Conservation (phyloP, 2,797 vertebrate species). For the Xerus rutilus region DNA sequence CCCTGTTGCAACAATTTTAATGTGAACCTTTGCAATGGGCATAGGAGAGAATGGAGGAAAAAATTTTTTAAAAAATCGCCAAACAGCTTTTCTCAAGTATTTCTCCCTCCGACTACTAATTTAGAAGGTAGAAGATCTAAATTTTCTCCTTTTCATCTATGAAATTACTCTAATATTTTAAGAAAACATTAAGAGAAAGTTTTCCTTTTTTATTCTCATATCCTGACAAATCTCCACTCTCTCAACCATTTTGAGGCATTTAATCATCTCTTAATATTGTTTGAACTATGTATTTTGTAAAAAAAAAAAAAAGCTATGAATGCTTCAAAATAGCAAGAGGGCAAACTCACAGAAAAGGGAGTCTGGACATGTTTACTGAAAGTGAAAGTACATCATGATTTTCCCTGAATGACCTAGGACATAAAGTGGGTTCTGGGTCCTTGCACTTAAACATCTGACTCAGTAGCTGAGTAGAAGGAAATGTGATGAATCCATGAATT, state of each 20-base stretch:
- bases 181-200: not conserved
- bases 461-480: not conserved
- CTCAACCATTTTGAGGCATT: not conserved
- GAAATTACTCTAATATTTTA: not conserved
- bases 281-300: not conserved
- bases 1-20: not conserved
- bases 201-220: not conserved
- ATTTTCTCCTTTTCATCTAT: constrained; percentile 15
- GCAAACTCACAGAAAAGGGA: not conserved
- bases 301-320: not conserved
- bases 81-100: not conserved
- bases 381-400: not conserved
- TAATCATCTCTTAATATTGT: not conserved
- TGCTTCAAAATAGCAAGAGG: not conserved
- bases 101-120: not conserved
- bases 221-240: not conserved
- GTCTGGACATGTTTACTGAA: not conserved
- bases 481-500: not conserved
- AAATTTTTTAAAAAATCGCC: not conserved
- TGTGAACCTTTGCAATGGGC: not conserved
- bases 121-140: not conserved
- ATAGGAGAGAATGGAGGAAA: not conserved
- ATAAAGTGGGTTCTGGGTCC: not conserved
- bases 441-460: not conserved
- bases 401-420: not conserved